Conservation (phyloP, 2,797 vertebrate genomes). For the Graptemys geographica region DNA sequence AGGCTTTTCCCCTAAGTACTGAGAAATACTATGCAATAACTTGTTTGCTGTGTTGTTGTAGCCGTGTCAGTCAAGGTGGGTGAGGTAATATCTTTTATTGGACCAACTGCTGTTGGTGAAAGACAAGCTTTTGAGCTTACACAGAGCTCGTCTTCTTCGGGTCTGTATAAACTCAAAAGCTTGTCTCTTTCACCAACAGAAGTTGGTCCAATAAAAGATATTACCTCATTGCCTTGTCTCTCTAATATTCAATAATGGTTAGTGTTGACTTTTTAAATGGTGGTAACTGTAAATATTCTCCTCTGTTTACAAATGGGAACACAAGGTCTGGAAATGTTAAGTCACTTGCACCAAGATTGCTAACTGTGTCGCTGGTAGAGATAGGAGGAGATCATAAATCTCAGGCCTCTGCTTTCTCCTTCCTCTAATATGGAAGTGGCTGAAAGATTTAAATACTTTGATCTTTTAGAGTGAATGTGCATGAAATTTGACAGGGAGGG, state of each 20-base stretch:
- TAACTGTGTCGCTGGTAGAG: background rate
- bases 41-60: background rate
- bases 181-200: background rate
- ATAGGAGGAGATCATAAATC: background rate
- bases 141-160: background rate
- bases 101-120: background rate
- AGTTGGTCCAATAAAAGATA: background rate
- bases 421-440: slow-evolving; percentile 5
- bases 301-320: slow-evolving; percentile 3
- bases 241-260: background rate
- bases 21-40: background rate
- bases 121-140: background rate
- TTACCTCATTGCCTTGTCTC: background rate
- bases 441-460: background rate
- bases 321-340: slow-evolving; percentile 6
- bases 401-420: background rate
- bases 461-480: background rate
- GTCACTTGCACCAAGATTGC: background rate
- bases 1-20: slow-evolving; percentile 40
- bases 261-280: background rate
- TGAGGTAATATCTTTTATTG: background rate
- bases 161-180: background rate
- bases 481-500: background rate
- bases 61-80: background rate
- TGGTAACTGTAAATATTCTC: slow-evolving; percentile 25